Evolutionary conservation across 1,140 invertebrate species (phyloP).

Genomic region (Drosophila elegans): DNA sequence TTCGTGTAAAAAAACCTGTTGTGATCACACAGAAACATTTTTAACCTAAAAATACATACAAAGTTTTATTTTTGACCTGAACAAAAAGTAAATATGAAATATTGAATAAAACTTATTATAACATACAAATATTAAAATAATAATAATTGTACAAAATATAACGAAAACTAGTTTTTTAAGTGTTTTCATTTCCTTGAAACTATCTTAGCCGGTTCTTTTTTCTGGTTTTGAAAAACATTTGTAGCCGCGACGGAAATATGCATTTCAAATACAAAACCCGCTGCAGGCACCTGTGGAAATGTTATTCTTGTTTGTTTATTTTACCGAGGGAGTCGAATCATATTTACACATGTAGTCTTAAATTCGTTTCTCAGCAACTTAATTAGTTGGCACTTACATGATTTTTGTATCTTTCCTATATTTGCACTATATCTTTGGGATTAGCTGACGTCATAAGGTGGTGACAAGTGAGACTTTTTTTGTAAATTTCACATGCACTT

Average conservation of each 20-base stretch:
- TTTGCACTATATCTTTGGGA: slow-evolving; percentile 26
- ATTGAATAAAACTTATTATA: no score
- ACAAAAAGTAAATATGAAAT: background rate
- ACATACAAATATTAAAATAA: no score
- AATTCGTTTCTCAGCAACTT: background rate
- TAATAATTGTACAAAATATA: no score
- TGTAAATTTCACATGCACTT: slow-evolving; percentile 46
- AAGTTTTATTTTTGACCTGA: background rate
- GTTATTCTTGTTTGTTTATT: slow-evolving; percentile 6
- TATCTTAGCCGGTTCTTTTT: slow-evolving; percentile 28
- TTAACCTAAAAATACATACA: background rate
- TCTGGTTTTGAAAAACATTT: slow-evolving; percentile 3
- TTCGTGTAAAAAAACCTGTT: slow-evolving; percentile 18
- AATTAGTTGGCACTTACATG: slow-evolving; percentile 56
- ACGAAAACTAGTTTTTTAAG: no score
- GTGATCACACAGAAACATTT: background rate
- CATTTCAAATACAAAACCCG: slow-evolving; percentile 12
- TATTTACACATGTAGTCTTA: slow-evolving; percentile 10
- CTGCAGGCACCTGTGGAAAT: slow-evolving; percentile 29
- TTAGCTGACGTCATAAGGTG: slow-evolving; percentile 11
- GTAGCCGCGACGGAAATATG: slow-evolving; percentile 3
- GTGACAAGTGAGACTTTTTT: slow-evolving; percentile 50
- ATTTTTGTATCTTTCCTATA: slow-evolving; percentile 15
- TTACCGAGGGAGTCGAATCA: slow-evolving; percentile 13
- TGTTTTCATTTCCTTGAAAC: slow-evolving; percentile 10